phyloP scores from a whole-genome alignment of 1,140 invertebrate genomes.

The Nephotettix cincticeps region DNA sequence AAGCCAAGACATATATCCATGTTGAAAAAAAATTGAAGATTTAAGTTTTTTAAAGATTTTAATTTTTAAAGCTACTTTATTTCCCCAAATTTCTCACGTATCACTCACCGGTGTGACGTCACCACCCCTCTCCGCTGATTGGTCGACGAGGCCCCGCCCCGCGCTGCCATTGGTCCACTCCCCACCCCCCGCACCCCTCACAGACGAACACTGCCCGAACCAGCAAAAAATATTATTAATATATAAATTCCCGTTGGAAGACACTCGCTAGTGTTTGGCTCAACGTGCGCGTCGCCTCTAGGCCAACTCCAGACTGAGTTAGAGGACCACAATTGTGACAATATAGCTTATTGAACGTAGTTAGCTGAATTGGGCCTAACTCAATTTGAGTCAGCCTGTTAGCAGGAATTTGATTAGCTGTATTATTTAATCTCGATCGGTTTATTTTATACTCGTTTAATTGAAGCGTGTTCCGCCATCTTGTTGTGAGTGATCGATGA shows the following conservation, averaged over 20 bases:
- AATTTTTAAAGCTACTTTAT: too few species aligned
- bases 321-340: constrained; percentile 22
- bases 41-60: too few species aligned
- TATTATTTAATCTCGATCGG: constrained; percentile 18
- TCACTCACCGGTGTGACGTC: not conserved
- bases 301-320: not conserved
- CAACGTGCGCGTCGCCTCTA: not conserved
- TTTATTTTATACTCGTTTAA: constrained; percentile 14
- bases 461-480: not conserved
- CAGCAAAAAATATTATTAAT: constrained; percentile 27
- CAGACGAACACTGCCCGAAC: not conserved
- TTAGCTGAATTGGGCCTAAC: constrained; percentile 28
- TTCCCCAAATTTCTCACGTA: too few species aligned
- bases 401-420: constrained; percentile 23
- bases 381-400: constrained; percentile 24
- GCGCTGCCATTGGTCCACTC: not conserved
- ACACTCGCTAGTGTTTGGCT: not conserved
- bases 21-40: too few species aligned
- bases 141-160: constrained; percentile 5
- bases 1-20: too few species aligned
- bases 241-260: constrained; percentile 21
- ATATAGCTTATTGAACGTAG: constrained; percentile 25
- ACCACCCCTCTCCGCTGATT: not conserved
- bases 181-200: not conserved
- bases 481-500: too few species aligned